Conservation (phyloP, 2,113 vertebrate species). For the Alaudala cheleensis region DNA sequence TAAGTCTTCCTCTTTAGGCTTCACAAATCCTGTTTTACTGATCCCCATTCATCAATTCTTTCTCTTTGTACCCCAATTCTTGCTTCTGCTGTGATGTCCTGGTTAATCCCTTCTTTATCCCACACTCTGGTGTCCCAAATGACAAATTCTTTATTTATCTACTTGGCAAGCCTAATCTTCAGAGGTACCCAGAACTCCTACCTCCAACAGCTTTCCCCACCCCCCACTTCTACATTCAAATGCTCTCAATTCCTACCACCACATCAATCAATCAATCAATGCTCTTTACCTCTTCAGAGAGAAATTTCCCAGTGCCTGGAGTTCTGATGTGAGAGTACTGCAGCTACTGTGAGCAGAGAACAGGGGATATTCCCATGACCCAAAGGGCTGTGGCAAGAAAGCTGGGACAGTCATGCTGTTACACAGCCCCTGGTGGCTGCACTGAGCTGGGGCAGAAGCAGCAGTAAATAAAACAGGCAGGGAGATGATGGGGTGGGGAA, state of each 20-base stretch:
- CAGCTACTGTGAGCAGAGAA: slow-evolving; percentile 69
- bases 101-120: slow-evolving; percentile 30
- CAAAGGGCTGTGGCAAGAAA: slow-evolving; percentile 15
- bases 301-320: neutral
- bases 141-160: slow-evolving; percentile 17
- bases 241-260: neutral
- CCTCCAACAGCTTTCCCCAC: neutral
- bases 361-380: neutral
- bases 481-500: slow-evolving; percentile 23
- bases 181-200: neutral
- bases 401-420: slow-evolving; percentile 7
- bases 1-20: neutral
- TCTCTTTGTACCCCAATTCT: neutral
- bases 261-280: neutral
- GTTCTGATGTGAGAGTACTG: slow-evolving; percentile 51
- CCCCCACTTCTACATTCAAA: neutral
- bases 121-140: neutral
- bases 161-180: neutral
- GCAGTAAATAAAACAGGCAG: slow-evolving; percentile 51
- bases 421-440: slow-evolving; percentile 14
- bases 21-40: neutral
- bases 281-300: neutral
- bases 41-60: neutral
- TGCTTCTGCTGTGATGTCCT: neutral
- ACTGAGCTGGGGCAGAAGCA: slow-evolving; percentile 31